Evolutionary conservation across 2,888 invertebrate genomes (phyloP).

Genomic region (Formica aserva): DNA sequence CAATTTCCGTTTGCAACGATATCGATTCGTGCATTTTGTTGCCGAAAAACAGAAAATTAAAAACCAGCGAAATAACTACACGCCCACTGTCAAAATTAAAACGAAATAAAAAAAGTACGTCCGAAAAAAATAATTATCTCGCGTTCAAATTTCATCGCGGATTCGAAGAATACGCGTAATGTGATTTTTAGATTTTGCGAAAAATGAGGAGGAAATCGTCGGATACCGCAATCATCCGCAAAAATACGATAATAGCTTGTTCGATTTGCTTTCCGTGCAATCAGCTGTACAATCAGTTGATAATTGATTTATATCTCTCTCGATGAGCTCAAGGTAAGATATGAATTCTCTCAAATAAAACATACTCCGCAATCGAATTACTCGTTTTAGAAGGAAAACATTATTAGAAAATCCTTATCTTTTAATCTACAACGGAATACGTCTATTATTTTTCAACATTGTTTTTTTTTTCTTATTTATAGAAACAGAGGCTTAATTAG

Average conservation of each 20-base stretch:
- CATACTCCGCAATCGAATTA: neutral
- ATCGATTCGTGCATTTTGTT: conserved; percentile 13
- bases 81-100: neutral
- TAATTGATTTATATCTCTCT: neutral
- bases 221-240: neutral
- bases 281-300: neutral
- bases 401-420: no score
- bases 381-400: neutral
- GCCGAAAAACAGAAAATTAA: neutral
- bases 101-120: neutral
- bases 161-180: neutral
- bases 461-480: no score
- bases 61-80: neutral
- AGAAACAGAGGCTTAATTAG: neutral
- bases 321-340: neutral
- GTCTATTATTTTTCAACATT: no score
- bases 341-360: neutral
- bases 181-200: neutral
- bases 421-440: no score
- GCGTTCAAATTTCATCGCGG: neutral
- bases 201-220: neutral
- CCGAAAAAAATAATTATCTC: neutral
- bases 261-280: neutral
- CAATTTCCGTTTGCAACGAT: conserved; percentile 12
- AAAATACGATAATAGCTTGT: neutral